Conservation (phyloP, 2,797 vertebrate genomes). For the Bradypus variegatus region DNA sequence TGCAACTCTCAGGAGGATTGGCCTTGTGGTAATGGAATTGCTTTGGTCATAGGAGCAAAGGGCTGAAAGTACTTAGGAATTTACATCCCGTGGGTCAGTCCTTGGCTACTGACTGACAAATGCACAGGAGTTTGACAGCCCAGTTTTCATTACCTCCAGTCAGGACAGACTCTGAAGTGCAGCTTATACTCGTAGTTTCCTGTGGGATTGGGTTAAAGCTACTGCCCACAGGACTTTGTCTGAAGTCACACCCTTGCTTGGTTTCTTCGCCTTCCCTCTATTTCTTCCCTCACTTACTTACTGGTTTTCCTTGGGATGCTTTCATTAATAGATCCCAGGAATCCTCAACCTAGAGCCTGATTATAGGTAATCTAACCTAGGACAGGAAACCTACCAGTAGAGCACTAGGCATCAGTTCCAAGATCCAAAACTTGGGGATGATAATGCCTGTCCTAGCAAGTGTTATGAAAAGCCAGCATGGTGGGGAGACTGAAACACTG, state of each 20-base stretch:
- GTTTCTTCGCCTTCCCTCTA: background rate
- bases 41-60: background rate
- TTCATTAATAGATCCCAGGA: slow-evolving; percentile 12
- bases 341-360: background rate
- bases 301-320: background rate
- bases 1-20: slow-evolving; percentile 14
- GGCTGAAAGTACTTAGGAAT: background rate
- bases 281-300: background rate
- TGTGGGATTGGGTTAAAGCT: background rate
- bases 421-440: background rate
- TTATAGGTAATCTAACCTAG: background rate
- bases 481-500: background rate
- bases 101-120: background rate
- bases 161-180: background rate
- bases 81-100: background rate
- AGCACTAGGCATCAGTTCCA: background rate
- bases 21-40: background rate
- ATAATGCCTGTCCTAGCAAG: background rate
- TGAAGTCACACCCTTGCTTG: background rate
- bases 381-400: background rate
- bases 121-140: background rate
- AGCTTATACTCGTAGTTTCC: background rate
- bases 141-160: background rate
- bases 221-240: background rate
- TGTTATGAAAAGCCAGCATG: background rate